Conservation (phyloP, 2,797 vertebrate genomes). For the Sebastes cheni region DNA sequence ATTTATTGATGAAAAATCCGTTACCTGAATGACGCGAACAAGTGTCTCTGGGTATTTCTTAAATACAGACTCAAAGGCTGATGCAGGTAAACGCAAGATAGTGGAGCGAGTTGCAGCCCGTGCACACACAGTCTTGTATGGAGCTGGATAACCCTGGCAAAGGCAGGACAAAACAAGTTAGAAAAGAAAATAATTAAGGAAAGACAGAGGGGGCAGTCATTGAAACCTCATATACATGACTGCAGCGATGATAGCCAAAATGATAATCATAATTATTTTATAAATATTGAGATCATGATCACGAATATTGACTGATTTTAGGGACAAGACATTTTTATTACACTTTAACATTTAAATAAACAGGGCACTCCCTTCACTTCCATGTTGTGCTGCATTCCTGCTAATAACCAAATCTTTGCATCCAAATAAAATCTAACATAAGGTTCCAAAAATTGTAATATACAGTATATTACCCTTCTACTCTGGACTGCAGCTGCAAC, state of each 20-base stretch:
- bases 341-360: too few relatives aligned
- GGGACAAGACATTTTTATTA: too few relatives aligned
- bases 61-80: constrained; percentile 92
- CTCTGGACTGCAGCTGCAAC: too few relatives aligned
- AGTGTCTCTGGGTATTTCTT: constrained; percentile 95
- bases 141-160: constrained; percentile 90
- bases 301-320: too few relatives aligned
- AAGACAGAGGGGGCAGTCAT: not conserved
- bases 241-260: not conserved
- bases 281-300: too few relatives aligned
- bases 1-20: not conserved
- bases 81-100: constrained; percentile 90
- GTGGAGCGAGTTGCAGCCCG: constrained; percentile 89
- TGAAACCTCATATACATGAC: not conserved
- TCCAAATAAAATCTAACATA: too few relatives aligned
- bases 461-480: too few relatives aligned
- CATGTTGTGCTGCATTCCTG: too few relatives aligned
- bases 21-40: constrained; percentile 93
- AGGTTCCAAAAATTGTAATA: too few relatives aligned
- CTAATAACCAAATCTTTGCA: too few relatives aligned
- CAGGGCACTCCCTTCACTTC: too few relatives aligned
- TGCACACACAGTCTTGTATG: constrained; percentile 92
- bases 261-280: too few relatives aligned
- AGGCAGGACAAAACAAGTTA: not conserved
- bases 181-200: not conserved